Percentiles rank a stretch among this genome's conserved stretches.
Evolutionary conservation across 1,140 invertebrate genomes (phyloP).

Genomic region (Diachasmimorpha longicaudata): DNA sequence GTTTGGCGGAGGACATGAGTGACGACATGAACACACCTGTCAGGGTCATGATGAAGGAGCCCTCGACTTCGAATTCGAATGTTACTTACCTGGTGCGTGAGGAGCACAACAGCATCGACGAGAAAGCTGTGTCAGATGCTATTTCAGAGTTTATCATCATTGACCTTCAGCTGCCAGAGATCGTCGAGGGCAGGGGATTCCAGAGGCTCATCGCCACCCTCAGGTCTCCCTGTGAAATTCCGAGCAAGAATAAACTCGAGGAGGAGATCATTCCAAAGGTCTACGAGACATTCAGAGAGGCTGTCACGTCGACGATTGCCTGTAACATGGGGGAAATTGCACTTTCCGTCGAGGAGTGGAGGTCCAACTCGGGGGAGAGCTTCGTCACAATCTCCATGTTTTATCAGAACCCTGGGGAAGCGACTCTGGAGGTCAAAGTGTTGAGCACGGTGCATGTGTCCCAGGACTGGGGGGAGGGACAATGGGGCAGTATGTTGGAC

Average conservation of each 20-base stretch:
- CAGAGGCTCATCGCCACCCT: slow-evolving; percentile 61
- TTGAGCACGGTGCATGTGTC: slow-evolving; percentile 53
- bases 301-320: slow-evolving; percentile 47
- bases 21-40: slow-evolving; percentile 42
- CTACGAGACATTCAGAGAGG: slow-evolving; percentile 59
- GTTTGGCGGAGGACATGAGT: slow-evolving; percentile 51
- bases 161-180: slow-evolving; percentile 61
- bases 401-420: slow-evolving; percentile 56
- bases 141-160: slow-evolving; percentile 62
- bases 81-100: slow-evolving; percentile 30
- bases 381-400: slow-evolving; percentile 61
- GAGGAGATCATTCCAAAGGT: slow-evolving; percentile 64
- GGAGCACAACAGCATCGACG: slow-evolving; percentile 39
- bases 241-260: slow-evolving; percentile 61
- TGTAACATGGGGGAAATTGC: slow-evolving; percentile 51
- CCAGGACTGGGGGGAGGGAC: slow-evolving; percentile 49
- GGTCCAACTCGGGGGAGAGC: slow-evolving; percentile 54
- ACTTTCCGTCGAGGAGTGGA: slow-evolving; percentile 63
- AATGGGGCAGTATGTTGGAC: slow-evolving; percentile 57
- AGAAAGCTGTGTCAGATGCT: slow-evolving; percentile 57
- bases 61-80: slow-evolving; percentile 2
- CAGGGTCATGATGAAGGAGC: slow-evolving; percentile 52
- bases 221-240: slow-evolving; percentile 64
- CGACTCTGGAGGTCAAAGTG: slow-evolving; percentile 52
- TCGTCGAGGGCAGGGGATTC: slow-evolving; percentile 64